Percentiles rank a stretch among this genome's conserved stretches.
phyloP scores from a whole-genome alignment of 2,888 invertebrate genomes.

The Drosophila ezoana region DNA sequence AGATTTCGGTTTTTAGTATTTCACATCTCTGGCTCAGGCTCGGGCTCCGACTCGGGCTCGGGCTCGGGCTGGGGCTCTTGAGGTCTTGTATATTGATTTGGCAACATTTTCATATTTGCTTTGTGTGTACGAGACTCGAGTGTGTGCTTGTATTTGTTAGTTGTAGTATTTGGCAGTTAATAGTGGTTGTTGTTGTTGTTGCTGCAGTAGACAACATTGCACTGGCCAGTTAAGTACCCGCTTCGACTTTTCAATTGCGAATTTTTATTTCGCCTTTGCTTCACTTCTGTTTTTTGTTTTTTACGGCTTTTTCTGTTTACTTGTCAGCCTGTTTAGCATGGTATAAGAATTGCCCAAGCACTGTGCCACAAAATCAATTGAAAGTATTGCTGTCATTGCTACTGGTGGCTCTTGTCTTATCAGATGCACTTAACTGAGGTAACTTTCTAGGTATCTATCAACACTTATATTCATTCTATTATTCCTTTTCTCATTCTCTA shows the following conservation, averaged over 20 bases:
- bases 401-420: background rate
- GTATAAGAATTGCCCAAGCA: slow-evolving; percentile 59
- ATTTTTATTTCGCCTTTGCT: slow-evolving; percentile 48
- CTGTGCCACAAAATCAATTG: slow-evolving; percentile 34
- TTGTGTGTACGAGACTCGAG: slow-evolving; percentile 49
- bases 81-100: slow-evolving; percentile 69
- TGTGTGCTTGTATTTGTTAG: slow-evolving; percentile 57
- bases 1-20: slow-evolving; percentile 26
- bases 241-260: slow-evolving; percentile 70
- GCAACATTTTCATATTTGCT: slow-evolving; percentile 77
- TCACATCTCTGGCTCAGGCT: slow-evolving; percentile 19
- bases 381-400: slow-evolving; percentile 2
- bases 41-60: slow-evolving; percentile 7
- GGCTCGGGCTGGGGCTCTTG: slow-evolving; percentile 41
- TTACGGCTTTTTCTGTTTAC: slow-evolving; percentile 33
- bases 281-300: slow-evolving; percentile 53
- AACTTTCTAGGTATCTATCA: no score
- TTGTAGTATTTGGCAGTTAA: slow-evolving; percentile 62
- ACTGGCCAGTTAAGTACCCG: slow-evolving; percentile 58
- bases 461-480: no score
- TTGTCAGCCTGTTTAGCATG: slow-evolving; percentile 40
- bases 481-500: no score
- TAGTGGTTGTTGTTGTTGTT: slow-evolving; percentile 39
- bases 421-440: background rate
- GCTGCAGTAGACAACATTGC: slow-evolving; percentile 51